Evolutionary conservation across 2,113 vertebrate genomes (phyloP), one percentile per base, ranked within the genome.

Genomic region (Upupa epops): DNA sequence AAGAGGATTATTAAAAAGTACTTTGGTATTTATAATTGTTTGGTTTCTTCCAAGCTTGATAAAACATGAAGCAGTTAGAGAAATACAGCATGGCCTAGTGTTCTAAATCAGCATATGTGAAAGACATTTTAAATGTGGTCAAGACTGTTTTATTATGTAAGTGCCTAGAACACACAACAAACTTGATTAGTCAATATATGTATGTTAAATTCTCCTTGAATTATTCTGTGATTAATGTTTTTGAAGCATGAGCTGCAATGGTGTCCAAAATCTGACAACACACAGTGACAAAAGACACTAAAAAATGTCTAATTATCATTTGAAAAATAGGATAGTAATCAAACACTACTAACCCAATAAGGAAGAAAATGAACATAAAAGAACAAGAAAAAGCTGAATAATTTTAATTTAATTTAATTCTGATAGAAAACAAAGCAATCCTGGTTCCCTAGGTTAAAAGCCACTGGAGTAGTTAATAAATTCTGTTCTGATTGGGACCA

Each of bases 51-150:
- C 96, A 97, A 96, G 72, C 70, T 81, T 26, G 8, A 48, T 94
- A 76, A 88, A 73, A 95, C 66, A 71, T 34, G 58, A 91, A 82
- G 74, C 75, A 74, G 77, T 73, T 94, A 92, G 28, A 63, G 91
- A 94, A 92, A 95, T 89, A 93, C 8, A 91, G 81, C 61, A 93
- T 95, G 89, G 92, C 74, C 69, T 83, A 45, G 61, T 54, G 66
- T 40, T 58, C 14, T 85, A 93, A 92, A 95, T 93, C 94, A 92
- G 79, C 92, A 58, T 46, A 77, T 48, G 37, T 80, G 86, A 95
- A 91, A 95, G 61, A 95, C 93, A 96, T 97, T 87, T 94, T 95
- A 88, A 63, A 92, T 93, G 80, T 88, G 56, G 49, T 89, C 36
- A 32, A 94, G 88, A 66, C 89, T 94, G 86, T 93, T 96, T 95